Base-by-base conservation (phyloP, 2,888 invertebrate species). In the Phengaris arion region DNA sequence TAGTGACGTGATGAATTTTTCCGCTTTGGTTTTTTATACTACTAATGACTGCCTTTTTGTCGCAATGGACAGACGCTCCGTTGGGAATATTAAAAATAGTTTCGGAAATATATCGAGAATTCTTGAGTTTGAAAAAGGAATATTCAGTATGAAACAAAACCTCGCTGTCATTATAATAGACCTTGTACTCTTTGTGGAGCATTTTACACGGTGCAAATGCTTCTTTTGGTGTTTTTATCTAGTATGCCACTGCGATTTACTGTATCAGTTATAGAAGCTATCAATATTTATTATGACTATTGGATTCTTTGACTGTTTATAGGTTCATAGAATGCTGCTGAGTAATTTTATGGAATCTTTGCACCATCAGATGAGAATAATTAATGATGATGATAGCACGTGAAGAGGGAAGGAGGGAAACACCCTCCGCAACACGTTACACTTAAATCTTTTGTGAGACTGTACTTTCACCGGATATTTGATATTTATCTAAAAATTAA, bases 1-100 rank as follows among this genome's bases (percentile, higher is more conserved):
- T 78, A 77, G 72, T 80, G 80, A 80, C 80, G 80, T 80, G 79
- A 80, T 79, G 78, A 79, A 79, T 79, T 78, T 80, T 80, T 79
- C 77, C 77, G 80, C 78, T 80, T 79, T 77, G 78, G 78, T 78
- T 78, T 77, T 79, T 79, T 79, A 78, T 77, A 77, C 76, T 76
- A 76, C 78, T 80, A 78, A 80, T 80, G 77, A 78, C 77, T 76
- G 79, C 78, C 77, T 79, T 80, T 80, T 80, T 79, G 78, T 74
- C 74, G 78, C 76, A 77, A 77, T 76, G 76, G 78, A 76, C 78
- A 75, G 77, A 79, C 77, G 77, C 74, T 75, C 76, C 77, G 77
- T 78, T 80, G 79, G 77, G 75, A 75, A 76, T 78, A 78, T 78
- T 75, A 77, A 76, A 77, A 79, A 77, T 79, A 78, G 78, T 79